Conservation (phyloP, 1,140 invertebrate genomes). For the Gonatopus flavifemur region DNA sequence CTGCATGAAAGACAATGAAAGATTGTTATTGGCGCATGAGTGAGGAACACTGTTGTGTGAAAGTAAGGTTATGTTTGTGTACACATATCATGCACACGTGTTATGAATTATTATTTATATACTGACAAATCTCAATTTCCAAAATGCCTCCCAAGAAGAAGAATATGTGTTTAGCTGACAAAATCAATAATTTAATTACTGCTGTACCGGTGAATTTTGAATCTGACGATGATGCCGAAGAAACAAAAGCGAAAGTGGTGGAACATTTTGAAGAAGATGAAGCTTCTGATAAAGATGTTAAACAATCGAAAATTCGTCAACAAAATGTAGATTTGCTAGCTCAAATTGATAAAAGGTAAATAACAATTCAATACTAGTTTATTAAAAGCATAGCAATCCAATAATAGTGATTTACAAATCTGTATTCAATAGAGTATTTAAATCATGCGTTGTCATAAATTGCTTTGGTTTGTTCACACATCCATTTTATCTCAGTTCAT, state of each 20-base stretch:
- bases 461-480: no score
- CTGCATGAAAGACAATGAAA: no score
- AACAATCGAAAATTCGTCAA: conserved; percentile 65
- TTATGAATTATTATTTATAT: neutral
- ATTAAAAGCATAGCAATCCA: no score
- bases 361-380: no score
- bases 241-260: conserved; percentile 51
- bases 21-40: no score
- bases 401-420: no score
- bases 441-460: no score
- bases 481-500: no score
- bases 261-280: conserved; percentile 38
- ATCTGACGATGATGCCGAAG: conserved; percentile 59
- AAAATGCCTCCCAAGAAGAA: conserved; percentile 40
- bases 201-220: conserved; percentile 58
- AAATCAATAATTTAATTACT: conserved; percentile 63
- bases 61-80: conserved; percentile 23
- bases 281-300: conserved; percentile 27
- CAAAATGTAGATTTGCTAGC: conserved; percentile 67
- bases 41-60: no score
- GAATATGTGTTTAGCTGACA: conserved; percentile 57
- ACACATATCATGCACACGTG: conserved; percentile 6
- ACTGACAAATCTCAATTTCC: neutral
- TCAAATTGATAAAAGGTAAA: conserved; percentile 64
- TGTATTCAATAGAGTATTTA: no score